Evolutionary conservation across 2,797 vertebrate genomes (phyloP), one percentile per base, ranked within the genome.

Genomic region (Zalophus californianus): DNA sequence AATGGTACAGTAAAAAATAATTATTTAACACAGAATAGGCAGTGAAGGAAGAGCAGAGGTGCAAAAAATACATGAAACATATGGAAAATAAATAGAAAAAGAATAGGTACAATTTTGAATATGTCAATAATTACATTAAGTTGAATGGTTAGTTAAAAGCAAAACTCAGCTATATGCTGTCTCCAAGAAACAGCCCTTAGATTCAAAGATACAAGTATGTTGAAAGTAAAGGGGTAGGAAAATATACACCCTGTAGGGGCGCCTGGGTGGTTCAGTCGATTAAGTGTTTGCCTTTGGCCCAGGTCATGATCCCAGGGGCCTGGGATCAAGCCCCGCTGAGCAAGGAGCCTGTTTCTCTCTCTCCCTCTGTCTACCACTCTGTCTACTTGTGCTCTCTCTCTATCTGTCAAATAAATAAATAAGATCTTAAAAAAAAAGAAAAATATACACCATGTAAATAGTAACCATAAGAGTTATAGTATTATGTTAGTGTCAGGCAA

Each of bases 71-170:
- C 54, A 58, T 48, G 29, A 86, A 21, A 58, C 20, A 54, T 68
- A 48, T 60, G 44, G 54, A 95, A 95, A 92, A 90, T 38, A 90
- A 77, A 44, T 48, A 41, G 58, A 92, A 92, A 86, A 64, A 41
- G 38, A 73, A 18, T 48, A 80, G 50, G 8, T 18, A n/a, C 18
- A 41, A 35, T 83, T 87, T 10, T 87, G 50, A 77, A 73, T 50
- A 70, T 4, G 60, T 52, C 10, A 56, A 4, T 92, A 96, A 83
- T 88, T 62, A 62, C 15, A 91, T 91, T 66, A 80, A 29, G 32
- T 75, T 78, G 60, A 68, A 21, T 50, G n/a, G n/a, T 58, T 7
- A 29, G 14, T n/a, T 86, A 64, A 95, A 85, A 79, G 38, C 41
- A 70, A 86, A 64, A 79, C 20, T 29, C 62, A 88, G 35, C 68